Evolutionary conservation across 2,113 vertebrate species (phyloP).

Genomic region (Hirundichthys speculiger): DNA sequence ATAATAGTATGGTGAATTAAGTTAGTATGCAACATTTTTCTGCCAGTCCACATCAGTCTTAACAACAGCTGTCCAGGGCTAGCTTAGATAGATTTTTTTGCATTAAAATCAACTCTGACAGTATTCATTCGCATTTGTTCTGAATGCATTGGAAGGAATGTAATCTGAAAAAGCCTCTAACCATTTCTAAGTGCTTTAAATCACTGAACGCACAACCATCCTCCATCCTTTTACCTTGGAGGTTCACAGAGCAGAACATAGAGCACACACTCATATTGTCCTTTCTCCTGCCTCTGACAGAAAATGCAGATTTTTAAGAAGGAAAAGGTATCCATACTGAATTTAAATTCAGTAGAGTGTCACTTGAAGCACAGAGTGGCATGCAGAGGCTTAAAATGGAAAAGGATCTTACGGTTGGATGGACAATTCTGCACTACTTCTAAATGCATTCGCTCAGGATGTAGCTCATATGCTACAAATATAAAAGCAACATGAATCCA

Average conservation of each 20-base stretch:
- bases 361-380: conserved; percentile 36
- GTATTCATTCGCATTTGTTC: conserved; percentile 7
- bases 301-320: conserved; percentile 34
- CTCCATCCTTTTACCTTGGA: conserved; percentile 20
- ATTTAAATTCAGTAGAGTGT: conserved; percentile 41
- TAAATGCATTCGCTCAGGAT: conserved; percentile 32
- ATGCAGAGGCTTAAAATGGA: conserved; percentile 29
- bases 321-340: conserved; percentile 11
- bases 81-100: conserved; percentile 2
- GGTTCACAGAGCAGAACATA: conserved; percentile 29
- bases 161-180: conserved; percentile 20
- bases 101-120: neutral
- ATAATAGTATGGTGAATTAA: neutral
- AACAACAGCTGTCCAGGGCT: too few relatives aligned
- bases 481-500: conserved; percentile 39
- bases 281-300: conserved; percentile 14
- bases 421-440: conserved; percentile 19
- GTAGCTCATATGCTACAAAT: conserved; percentile 35
- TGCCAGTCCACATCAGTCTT: too few relatives aligned
- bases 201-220: conserved; percentile 15
- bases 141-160: conserved; percentile 3
- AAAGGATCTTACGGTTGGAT: conserved; percentile 8
- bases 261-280: conserved; percentile 38
- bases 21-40: too few relatives aligned
- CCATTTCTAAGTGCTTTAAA: conserved; percentile 42